Conservation (phyloP, 2,113 vertebrate genomes). For the Hemiprocne comata region DNA sequence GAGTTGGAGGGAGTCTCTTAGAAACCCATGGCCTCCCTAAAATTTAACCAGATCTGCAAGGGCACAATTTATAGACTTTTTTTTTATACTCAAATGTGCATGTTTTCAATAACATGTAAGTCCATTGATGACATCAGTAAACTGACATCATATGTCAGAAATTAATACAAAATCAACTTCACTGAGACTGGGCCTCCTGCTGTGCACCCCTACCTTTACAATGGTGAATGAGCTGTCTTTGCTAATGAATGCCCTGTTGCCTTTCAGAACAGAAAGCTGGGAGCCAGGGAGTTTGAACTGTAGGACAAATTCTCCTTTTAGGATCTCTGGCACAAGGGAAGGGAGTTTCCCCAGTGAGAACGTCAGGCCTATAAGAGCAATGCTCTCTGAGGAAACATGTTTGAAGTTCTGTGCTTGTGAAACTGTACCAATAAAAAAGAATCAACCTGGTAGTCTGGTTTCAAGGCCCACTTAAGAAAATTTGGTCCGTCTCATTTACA, state of each 20-base stretch:
- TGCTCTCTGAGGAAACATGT: not conserved
- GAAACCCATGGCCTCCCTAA: not conserved
- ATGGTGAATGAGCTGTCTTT: not conserved
- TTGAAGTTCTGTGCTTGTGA: not conserved
- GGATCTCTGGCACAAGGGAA: not conserved
- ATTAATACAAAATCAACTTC: not conserved
- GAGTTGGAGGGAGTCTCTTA: not conserved
- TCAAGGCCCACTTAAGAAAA: not conserved
- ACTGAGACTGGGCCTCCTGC: not conserved
- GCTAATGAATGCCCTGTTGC: not conserved
- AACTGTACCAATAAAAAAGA: not conserved
- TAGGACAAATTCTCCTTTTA: not conserved
- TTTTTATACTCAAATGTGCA: not conserved
- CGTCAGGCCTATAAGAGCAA: not conserved
- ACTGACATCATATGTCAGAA: not conserved
- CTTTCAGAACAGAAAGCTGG: not conserved
- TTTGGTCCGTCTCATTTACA: not conserved
- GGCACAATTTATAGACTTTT: not conserved
- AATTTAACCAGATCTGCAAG: not conserved
- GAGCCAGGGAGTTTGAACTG: not conserved
- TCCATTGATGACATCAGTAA: rapidly evolving
- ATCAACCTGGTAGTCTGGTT: not conserved
- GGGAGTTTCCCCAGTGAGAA: not conserved
- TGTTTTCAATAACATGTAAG: not conserved
- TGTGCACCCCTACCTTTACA: not conserved